A percentile compares a stretch with the other conserved stretches of the same genome.
phyloP scores from a whole-genome alignment of 2,888 invertebrate genomes.

The Mesochorus sp. region DNA sequence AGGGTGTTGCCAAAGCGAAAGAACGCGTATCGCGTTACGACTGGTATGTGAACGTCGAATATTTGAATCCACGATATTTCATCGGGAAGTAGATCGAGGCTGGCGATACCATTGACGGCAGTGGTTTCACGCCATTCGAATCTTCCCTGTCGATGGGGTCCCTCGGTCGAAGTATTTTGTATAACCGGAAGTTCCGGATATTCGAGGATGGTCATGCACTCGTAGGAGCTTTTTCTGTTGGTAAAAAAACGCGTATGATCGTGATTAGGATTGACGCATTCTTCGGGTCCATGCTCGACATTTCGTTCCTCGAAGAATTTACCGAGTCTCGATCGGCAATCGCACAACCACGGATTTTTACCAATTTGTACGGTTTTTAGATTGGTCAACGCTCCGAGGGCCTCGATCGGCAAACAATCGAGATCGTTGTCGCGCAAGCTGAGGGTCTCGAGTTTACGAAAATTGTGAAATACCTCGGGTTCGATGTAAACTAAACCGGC shows the following conservation, averaged over 20 bases:
- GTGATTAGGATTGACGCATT: background rate
- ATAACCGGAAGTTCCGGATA: constrained; percentile 63
- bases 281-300: constrained; percentile 60
- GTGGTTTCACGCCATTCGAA: constrained; percentile 63
- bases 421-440: constrained; percentile 73
- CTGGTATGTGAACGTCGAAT: constrained; percentile 64
- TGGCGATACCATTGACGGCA: constrained; percentile 35
- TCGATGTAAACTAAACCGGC: constrained; percentile 69
- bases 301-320: constrained; percentile 62
- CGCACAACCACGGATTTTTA: constrained; percentile 74
- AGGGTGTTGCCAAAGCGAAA: constrained; percentile 75
- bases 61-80: constrained; percentile 70
- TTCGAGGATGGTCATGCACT: constrained; percentile 70
- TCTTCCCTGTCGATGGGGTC: constrained; percentile 25
- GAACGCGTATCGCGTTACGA: constrained; percentile 68
- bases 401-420: constrained; percentile 71
- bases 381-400: constrained; percentile 61
- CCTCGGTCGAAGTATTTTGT: too few relatives aligned
- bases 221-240: constrained; percentile 26
- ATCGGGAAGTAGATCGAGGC: constrained; percentile 70
- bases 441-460: constrained; percentile 67
- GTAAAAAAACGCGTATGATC: background rate
- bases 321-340: constrained; percentile 66
- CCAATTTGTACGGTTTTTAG: constrained; percentile 69
- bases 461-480: constrained; percentile 66